phyloP scores from a whole-genome alignment of 2,113 vertebrate genomes.

The Hippopotamus amphibius region DNA sequence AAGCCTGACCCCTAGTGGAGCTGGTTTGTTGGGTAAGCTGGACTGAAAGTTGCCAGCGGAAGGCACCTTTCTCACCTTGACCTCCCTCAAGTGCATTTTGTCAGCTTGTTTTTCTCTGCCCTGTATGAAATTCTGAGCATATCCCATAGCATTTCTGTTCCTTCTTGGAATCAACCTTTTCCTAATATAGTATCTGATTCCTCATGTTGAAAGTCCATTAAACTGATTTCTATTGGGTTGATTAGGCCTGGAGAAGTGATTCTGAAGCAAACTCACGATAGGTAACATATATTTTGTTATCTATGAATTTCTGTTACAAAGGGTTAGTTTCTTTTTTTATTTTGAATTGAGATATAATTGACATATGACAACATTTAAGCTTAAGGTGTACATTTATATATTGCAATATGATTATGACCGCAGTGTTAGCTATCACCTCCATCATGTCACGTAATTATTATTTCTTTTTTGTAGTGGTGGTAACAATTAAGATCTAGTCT shows the following conservation, averaged over 20 bases:
- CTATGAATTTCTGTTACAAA: slow-evolving; percentile 26
- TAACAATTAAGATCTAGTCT: background rate
- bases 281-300: background rate
- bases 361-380: background rate
- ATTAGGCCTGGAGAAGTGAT: background rate
- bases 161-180: background rate
- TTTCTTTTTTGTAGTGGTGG: background rate
- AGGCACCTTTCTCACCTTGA: background rate
- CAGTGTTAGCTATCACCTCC: background rate
- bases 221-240: background rate
- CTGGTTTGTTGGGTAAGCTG: background rate
- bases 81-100: background rate
- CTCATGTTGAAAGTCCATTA: background rate
- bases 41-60: background rate
- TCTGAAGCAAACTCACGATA: background rate
- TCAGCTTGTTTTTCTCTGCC: background rate
- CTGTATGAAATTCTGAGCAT: background rate
- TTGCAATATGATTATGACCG: background rate
- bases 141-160: background rate
- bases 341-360: background rate
- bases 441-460: background rate
- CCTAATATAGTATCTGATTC: background rate
- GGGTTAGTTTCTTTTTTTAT: background rate
- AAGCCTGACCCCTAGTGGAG: slow-evolving; percentile 44
- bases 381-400: background rate